Percentiles rank a stretch among this genome's conserved stretches.
Evolutionary conservation across 2,113 vertebrate species (phyloP).

Genomic region (Mormyrus lacerda): DNA sequence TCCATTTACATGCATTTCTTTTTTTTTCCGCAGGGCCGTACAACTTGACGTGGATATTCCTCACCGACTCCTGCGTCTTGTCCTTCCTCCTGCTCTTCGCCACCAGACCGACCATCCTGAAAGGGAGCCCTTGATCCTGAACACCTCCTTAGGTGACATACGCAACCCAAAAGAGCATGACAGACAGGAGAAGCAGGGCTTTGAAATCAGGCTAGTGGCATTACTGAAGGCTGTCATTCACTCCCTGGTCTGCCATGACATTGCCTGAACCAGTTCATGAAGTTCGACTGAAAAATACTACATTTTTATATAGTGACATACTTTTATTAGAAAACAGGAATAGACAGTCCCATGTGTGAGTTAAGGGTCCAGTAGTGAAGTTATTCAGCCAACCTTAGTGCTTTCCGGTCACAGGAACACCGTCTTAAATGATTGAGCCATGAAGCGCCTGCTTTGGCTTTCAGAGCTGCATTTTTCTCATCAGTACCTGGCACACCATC

Average conservation of each 20-base stretch:
- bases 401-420: not conserved
- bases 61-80: constrained; percentile 30
- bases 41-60: constrained; percentile 44
- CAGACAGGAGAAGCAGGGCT: not conserved
- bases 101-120: constrained; percentile 27
- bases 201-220: not conserved
- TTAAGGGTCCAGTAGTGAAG: not conserved
- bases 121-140: constrained; percentile 33
- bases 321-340: not conserved
- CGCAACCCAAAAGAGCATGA: not conserved
- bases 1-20: not conserved
- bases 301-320: not conserved
- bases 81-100: constrained; percentile 30
- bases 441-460: not conserved
- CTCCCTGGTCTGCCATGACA: not conserved
- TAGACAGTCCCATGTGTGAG: not conserved
- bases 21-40: constrained; percentile 26
- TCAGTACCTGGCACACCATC: not conserved
- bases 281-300: not conserved
- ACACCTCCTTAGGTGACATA: constrained; percentile 30
- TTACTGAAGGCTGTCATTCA: not conserved
- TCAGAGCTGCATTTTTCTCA: not conserved
- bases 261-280: not conserved
- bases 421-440: not conserved
- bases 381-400: not conserved